Evolutionary conservation across 1,140 invertebrate genomes (phyloP).

Genomic region (Gerris buenoi): DNA sequence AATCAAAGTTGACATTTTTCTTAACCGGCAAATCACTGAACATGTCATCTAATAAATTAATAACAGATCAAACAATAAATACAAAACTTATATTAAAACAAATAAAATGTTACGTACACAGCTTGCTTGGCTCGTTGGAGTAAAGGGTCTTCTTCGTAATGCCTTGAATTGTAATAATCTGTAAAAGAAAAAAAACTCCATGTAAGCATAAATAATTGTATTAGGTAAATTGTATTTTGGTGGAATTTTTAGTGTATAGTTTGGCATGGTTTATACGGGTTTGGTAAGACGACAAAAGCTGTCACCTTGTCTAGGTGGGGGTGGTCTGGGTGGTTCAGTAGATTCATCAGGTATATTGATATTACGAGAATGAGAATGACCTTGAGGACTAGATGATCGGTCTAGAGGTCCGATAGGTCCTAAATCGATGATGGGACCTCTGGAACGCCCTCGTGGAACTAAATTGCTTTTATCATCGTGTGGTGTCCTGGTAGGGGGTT

Average conservation of each 20-base stretch:
- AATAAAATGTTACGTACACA: slow-evolving; percentile 49
- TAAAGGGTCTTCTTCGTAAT: slow-evolving; percentile 63
- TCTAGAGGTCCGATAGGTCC: slow-evolving; percentile 47
- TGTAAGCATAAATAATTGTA: no score
- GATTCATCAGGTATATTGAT: slow-evolving; percentile 25
- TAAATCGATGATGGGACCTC: slow-evolving; percentile 48
- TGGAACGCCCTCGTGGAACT: slow-evolving; percentile 45
- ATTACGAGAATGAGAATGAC: slow-evolving; percentile 24
- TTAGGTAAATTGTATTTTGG: no score
- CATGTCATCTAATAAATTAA: no score
- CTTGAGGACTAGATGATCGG: slow-evolving; percentile 28
- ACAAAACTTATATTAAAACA: no score
- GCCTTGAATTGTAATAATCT: slow-evolving; percentile 68
- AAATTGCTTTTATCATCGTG: slow-evolving; percentile 52
- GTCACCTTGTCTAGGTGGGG: slow-evolving; percentile 59
- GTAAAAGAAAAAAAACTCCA: slow-evolving; percentile 26
- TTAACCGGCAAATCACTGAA: no score
- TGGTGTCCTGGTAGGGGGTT: slow-evolving; percentile 54
- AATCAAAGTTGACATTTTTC: no score
- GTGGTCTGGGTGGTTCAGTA: slow-evolving; percentile 58
- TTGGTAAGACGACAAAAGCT: background rate
- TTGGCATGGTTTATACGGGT: no score
- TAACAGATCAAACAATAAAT: no score
- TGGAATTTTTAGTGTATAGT: no score
- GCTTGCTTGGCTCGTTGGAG: slow-evolving; percentile 55